Conservation (phyloP, 2,797 vertebrate species). For the Lophius americanus region DNA sequence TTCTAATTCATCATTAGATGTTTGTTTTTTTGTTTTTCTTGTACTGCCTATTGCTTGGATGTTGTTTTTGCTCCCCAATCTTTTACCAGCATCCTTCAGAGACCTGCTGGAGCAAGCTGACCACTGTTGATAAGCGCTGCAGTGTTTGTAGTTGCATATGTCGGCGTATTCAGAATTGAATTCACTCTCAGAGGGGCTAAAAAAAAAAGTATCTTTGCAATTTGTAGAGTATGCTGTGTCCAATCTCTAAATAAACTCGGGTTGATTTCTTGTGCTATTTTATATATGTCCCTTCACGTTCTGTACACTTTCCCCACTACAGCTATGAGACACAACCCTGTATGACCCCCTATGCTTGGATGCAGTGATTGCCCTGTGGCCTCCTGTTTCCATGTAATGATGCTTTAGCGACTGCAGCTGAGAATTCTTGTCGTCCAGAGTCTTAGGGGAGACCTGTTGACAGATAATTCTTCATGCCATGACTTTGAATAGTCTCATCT, state of each 20-base stretch:
- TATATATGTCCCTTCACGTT: constrained; percentile 6
- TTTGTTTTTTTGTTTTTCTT: constrained; percentile 17
- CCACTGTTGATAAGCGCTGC: constrained; percentile 45
- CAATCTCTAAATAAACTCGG: constrained; percentile 1
- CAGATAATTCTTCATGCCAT: background rate
- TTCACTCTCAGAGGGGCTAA: constrained; percentile 37
- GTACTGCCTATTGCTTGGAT: constrained; percentile 7
- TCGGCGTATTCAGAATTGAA: constrained; percentile 38
- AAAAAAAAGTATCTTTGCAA: background rate
- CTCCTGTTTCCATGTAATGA: constrained; percentile 32
- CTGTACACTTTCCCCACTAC: constrained; percentile 25
- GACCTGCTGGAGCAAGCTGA: constrained; percentile 39
- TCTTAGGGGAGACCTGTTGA: constrained; percentile 30
- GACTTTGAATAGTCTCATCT: constrained; percentile 20
- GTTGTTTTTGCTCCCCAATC: constrained; percentile 7
- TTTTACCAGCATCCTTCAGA: constrained; percentile 33
- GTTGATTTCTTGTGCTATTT: constrained; percentile 27
- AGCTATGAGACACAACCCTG: constrained; percentile 22
- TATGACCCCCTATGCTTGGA: constrained; percentile 38
- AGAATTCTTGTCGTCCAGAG: constrained; percentile 25
- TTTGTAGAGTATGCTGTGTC: background rate
- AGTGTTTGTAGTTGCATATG: constrained; percentile 29
- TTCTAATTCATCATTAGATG: constrained; percentile 10
- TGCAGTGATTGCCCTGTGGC: constrained; percentile 23
- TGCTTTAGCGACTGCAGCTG: constrained; percentile 24